A percentile compares a stretch with the other conserved stretches of the same genome.
These are phyloP conservation scores for Nestor notabilis DNA, from an alignment of 2,113 vertebrate genomes.

Conservation along the genomic window DNA sequence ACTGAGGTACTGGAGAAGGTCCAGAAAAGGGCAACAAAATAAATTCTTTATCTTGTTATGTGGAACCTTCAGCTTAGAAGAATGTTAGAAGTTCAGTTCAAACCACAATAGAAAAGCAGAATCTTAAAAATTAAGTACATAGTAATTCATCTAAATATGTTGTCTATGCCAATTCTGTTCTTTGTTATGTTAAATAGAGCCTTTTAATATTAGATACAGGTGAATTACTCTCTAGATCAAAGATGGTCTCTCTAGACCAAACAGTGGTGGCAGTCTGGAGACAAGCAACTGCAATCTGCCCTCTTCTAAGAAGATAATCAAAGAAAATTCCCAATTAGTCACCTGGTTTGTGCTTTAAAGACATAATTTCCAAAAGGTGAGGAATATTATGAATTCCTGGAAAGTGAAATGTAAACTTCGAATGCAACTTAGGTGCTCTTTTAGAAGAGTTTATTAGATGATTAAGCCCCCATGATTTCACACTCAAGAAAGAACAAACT, in stretches of 20 bases:
- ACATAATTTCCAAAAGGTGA: not conserved
- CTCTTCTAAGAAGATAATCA: not conserved
- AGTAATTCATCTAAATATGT: not conserved
- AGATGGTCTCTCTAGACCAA: not conserved
- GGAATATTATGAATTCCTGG: not conserved
- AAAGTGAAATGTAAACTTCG: not conserved
- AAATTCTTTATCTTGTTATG: not conserved
- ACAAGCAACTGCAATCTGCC: not conserved
- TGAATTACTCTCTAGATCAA: not conserved
- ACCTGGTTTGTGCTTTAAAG: not conserved
- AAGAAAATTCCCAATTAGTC: not conserved
- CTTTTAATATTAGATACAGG: not conserved
- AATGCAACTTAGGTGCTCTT: not conserved
- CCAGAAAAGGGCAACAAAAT: not conserved
- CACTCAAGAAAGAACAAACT: conserved; percentile 7
- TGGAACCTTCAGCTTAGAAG: not conserved
- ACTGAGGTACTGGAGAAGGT: not conserved
- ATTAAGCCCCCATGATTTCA: not conserved
- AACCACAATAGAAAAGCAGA: not conserved
- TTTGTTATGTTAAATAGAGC: not conserved
- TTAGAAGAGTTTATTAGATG: not conserved
- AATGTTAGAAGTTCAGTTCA: not conserved
- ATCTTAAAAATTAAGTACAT: not conserved
- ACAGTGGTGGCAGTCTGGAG: not conserved
- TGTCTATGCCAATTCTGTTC: not conserved